Evolutionary conservation across 1,140 invertebrate species (phyloP), one percentile per base, ranked within the genome.

Genomic region (Cydia pomonella): DNA sequence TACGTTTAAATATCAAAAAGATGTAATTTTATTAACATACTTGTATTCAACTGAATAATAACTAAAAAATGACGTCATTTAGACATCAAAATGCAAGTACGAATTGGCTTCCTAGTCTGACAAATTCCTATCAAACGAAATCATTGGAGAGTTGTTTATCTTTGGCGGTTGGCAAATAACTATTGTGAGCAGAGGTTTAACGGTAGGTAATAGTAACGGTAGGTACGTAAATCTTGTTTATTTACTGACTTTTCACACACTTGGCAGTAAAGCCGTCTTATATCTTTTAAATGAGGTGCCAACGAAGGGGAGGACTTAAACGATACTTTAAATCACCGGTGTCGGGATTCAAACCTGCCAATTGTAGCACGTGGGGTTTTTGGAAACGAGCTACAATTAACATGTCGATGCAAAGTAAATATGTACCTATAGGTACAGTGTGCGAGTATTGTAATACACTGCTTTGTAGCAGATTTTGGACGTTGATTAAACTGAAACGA

Each of bases 301-400:
- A 69, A 69, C 29, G 64, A 38, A 33, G 21, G 64, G 27, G 64
- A 33, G 16, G 64, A 69, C 29, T 69, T 69, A 69, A 53, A 69
- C 64, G n/a, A 69, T 69, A 69, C 64, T 69, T 69, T 69, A 69
- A 69, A 69, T 69, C 64, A 69, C 25, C 64, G 7, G 29, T 33
- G 29, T 38, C 16, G 27, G 64, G 27, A n/a, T 38, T 38, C 29
- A 1, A 21, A 69, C 29, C 64, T 69, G 64, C 21, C 64, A 69
- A 69, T 41, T 69, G 33, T 41, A 64, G 53, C 53, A 12, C 53
- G 53, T 23, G 53, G 21, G 18, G 53, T 23, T 59, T n/a, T 21
- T 59, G 10, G 53, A 59, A 59, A 59, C 21, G 53, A 59, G 53
- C 53, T 59, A 59, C 53, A 59, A 59, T 59, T 59, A 18, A 50